These are phyloP conservation scores for Thecophora atra DNA, from an alignment of 2,888 invertebrate species.

Conservation along the genomic window DNA sequence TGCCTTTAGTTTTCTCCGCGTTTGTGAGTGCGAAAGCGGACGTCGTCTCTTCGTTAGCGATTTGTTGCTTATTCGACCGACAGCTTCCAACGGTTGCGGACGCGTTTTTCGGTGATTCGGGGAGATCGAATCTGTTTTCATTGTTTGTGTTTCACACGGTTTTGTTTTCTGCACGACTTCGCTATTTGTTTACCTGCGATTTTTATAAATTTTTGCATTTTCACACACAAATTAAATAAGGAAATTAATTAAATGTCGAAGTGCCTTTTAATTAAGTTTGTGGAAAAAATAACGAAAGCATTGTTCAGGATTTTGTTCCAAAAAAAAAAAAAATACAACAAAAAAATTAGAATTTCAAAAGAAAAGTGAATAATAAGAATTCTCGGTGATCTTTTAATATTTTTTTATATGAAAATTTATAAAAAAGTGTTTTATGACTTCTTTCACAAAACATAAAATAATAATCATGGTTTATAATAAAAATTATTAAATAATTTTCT, in stretches of 20 bases:
- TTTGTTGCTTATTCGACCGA: conserved; percentile 47
- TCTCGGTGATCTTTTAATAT: background rate
- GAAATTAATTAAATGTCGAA: background rate
- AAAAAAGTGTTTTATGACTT: too few species aligned
- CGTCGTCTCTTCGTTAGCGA: too few species aligned
- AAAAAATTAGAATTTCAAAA: background rate
- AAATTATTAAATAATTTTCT: too few species aligned
- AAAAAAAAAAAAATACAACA: background rate
- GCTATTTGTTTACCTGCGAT: background rate
- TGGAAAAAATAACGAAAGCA: background rate
- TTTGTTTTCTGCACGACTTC: background rate
- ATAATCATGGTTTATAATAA: too few species aligned
- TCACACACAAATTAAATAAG: background rate
- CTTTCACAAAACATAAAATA: background rate
- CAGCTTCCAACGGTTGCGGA: conserved; percentile 52
- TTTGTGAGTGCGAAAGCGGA: too few species aligned
- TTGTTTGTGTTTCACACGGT: conserved; percentile 11
- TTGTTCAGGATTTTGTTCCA: background rate
- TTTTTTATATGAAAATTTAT: too few species aligned
- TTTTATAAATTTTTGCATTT: background rate
- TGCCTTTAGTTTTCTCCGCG: too few species aligned
- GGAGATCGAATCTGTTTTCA: background rate
- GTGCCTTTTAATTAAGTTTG: background rate
- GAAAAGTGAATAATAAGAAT: too few species aligned
- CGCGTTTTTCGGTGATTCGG: conserved; percentile 44